A percentile compares a stretch with the other conserved stretches of the same genome.
Conservation (phyloP, 2,797 vertebrate species). For the Sebastes diploproa region DNA sequence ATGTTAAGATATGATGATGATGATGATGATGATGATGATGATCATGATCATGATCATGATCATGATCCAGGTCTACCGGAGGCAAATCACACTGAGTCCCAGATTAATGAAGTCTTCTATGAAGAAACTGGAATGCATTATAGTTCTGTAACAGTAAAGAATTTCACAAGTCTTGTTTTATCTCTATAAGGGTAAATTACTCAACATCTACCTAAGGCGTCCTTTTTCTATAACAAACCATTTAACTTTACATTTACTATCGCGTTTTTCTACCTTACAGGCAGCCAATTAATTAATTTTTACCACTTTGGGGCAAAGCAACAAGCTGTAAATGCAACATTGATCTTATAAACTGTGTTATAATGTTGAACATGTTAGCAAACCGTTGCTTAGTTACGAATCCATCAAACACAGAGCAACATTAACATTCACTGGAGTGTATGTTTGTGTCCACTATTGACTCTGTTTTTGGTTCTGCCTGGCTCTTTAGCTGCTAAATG, state of each 20-base stretch:
- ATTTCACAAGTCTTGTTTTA: neutral
- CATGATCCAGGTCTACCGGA: neutral
- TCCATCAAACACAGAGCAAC: neutral
- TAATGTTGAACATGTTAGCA: neutral
- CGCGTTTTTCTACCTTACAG: neutral
- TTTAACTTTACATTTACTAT: neutral
- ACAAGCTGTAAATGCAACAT: neutral
- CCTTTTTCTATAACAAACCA: neutral
- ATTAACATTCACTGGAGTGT: neutral
- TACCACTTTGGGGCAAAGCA: neutral
- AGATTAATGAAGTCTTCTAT: neutral
- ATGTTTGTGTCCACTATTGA: neutral
- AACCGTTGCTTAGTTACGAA: neutral
- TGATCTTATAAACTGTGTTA: neutral
- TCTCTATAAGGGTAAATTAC: neutral
- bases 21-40: too few relatives aligned
- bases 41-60: neutral
- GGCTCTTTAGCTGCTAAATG: neutral
- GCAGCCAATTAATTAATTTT: neutral
- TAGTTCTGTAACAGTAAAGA: neutral
- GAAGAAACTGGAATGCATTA: neutral
- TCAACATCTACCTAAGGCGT: neutral
- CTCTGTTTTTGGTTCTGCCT: neutral
- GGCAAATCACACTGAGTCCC: neutral
- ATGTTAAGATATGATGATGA: neutral